Percentiles rank a stretch among this genome's conserved stretches.
These are phyloP conservation scores for Brachionus calyciflorus DNA, from an alignment of 1,140 invertebrate species.

Conservation along the genomic window DNA sequence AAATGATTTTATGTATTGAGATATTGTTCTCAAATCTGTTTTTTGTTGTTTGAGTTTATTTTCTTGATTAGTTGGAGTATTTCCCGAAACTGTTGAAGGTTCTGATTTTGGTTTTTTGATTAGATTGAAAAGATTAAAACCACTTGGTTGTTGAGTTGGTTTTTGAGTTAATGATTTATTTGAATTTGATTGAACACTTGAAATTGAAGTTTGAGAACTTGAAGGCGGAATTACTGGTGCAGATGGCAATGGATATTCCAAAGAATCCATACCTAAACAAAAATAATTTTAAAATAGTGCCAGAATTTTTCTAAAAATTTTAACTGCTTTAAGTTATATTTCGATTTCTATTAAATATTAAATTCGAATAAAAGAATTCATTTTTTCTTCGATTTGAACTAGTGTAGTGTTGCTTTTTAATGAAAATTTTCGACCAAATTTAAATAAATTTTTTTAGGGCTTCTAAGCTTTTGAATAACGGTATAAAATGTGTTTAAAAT, in stretches of 20 bases:
- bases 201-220: not conserved
- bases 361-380: too few relatives aligned
- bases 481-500: too few relatives aligned
- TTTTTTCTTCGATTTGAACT: too few relatives aligned
- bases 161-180: not conserved
- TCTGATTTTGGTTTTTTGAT: not conserved
- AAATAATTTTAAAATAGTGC: too few relatives aligned
- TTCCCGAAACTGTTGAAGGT: not conserved
- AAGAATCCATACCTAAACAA: not conserved
- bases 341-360: too few relatives aligned
- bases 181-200: not conserved
- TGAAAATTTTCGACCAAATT: too few relatives aligned
- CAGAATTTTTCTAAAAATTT: too few relatives aligned
- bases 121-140: not conserved
- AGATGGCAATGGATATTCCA: not conserved
- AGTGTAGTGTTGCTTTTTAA: too few relatives aligned
- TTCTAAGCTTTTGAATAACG: too few relatives aligned
- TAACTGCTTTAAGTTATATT: too few relatives aligned
- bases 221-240: not conserved
- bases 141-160: not conserved
- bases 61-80: not conserved
- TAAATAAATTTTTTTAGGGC: too few relatives aligned
- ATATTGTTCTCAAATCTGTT: slow-evolving; percentile 65
- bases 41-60: slow-evolving; percentile 32
- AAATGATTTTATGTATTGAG: slow-evolving; percentile 78